Base-by-base conservation (phyloP, 2,797 vertebrate genomes). In the Halcyon smyrnensis region DNA sequence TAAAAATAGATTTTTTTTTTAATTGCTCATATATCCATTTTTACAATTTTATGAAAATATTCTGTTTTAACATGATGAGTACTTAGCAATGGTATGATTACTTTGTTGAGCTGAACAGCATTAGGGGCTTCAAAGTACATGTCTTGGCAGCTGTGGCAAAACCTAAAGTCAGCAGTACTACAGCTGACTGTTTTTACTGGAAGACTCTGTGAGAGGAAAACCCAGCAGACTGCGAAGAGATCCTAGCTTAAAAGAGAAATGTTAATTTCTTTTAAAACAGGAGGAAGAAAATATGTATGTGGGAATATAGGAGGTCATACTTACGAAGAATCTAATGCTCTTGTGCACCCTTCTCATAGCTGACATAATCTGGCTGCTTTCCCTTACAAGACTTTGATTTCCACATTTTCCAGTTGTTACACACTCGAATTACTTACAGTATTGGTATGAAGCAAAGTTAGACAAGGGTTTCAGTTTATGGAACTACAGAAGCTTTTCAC, bases 121-220 rank as follows among this genome's bases (percentile, higher is more conserved):
- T 76, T 79, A 69, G 28, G 17, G 4, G 11, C 32, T 89, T 81
- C 69, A 59, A 39, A 76, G 16, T 62, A 59, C 70, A 90, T 63
- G 7, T 89, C 30, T 76, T 90, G 78, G 71, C 78, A 90, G 48
- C 12, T 75, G 37, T 57, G 25, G 34, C 21, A 77, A 89, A 93
- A 82, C 15, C 48, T 56, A 15, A 92, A 89, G 46, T 82, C 87
- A 90, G 25, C 34, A 76, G 21, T 48, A 65, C 4, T 69, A 24
- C 39, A 36, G 19, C 34, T 89, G 74, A 64, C 18, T 84, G 36
- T 84, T 89, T 95, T 76, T 60, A 32, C 43, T 87, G 63, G 51
- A 84, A 68, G 23, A 79, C 2, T 4, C 19, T 77, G 28, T 37
- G 46, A 70, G 14, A 69, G n/a, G 30, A 84, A 65, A 14, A 82